Evolutionary conservation across 2,888 invertebrate genomes (phyloP).

Genomic region (Tetragonisca angustula): DNA sequence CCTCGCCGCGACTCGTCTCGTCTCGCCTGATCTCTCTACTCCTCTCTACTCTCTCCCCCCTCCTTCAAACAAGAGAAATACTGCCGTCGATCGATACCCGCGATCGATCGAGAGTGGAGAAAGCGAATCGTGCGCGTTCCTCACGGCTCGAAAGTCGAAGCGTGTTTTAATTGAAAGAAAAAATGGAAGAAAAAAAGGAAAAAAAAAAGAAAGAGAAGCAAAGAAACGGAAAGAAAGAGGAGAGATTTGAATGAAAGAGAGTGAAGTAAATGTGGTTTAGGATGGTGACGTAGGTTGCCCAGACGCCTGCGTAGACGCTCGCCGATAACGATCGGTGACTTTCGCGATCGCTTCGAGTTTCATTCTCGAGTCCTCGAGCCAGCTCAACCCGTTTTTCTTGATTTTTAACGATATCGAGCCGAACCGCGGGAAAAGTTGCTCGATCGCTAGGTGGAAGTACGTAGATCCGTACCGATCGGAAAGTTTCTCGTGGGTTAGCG

Average conservation of each 20-base stretch:
- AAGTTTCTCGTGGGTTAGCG: neutral
- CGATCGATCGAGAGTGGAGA: slow-evolving; percentile 51
- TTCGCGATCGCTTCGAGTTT: slow-evolving; percentile 7
- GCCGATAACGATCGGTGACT: neutral
- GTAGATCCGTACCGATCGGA: neutral
- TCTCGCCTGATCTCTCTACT: neutral
- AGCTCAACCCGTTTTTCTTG: slow-evolving; percentile 8
- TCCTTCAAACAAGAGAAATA: slow-evolving; percentile 51
- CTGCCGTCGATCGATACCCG: slow-evolving; percentile 47
- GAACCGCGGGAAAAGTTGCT: slow-evolving; percentile 6
- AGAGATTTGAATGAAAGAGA: neutral
- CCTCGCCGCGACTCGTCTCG: too few relatives aligned
- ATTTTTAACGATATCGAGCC: neutral
- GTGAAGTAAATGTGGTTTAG: neutral
- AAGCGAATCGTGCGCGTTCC: slow-evolving; percentile 66
- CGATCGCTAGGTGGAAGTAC: too few relatives aligned
- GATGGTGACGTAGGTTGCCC: slow-evolving; percentile 8
- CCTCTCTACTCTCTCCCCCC: neutral
- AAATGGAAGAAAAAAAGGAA: neutral
- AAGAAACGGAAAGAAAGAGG: too few relatives aligned
- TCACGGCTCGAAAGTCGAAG: slow-evolving; percentile 63
- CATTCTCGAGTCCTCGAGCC: neutral
- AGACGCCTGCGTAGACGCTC: neutral
- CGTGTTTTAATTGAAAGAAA: slow-evolving; percentile 56
- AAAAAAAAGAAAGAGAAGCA: neutral